Percentiles rank a stretch among this genome's conserved stretches.
These are phyloP conservation scores for Lucifuga dentata DNA, from an alignment of 2,113 vertebrate species.

Conservation along the genomic window DNA sequence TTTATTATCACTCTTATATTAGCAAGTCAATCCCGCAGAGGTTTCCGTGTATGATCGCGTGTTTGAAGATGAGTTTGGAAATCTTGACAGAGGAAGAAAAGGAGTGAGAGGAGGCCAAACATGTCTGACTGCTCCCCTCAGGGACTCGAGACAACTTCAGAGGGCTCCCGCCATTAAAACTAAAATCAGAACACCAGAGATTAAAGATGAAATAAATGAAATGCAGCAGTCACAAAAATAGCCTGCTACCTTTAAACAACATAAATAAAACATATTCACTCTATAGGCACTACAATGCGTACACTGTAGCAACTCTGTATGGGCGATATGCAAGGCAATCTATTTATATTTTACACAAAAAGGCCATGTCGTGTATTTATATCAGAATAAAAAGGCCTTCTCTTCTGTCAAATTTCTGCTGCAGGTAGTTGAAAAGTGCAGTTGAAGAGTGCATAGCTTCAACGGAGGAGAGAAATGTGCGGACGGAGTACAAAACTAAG, in stretches of 20 bases:
- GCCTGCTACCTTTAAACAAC: conserved; percentile 33
- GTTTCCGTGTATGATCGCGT: conserved; percentile 6
- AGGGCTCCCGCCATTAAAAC: too few relatives aligned
- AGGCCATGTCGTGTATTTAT: conserved; percentile 62
- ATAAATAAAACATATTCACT: conserved; percentile 56
- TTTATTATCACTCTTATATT: not conserved
- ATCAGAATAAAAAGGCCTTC: conserved; percentile 42
- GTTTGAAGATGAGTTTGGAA: conserved; percentile 6
- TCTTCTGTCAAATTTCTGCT: conserved; percentile 32
- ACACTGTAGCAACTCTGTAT: conserved; percentile 63
- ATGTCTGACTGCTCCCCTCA: conserved; percentile 11
- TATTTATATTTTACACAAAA: conserved; percentile 51
- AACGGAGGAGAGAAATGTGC: conserved; percentile 53
- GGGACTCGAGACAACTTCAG: too few relatives aligned
- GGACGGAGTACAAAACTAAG: conserved; percentile 52
- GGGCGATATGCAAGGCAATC: conserved; percentile 59
- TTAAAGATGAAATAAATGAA: conserved; percentile 33
- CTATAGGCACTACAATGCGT: conserved; percentile 75
- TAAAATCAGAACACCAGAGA: conserved; percentile 35
- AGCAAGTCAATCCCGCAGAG: conserved; percentile 20
- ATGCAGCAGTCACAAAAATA: conserved; percentile 43
- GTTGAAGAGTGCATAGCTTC: conserved; percentile 70
- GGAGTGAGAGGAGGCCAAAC: conserved; percentile 8
- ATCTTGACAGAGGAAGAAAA: conserved; percentile 35
- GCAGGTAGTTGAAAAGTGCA: conserved; percentile 52